A percentile compares a stretch with the other conserved stretches of the same genome.
Evolutionary conservation across 2,113 vertebrate genomes (phyloP).

Genomic region (Tenebrosternarchus preto): DNA sequence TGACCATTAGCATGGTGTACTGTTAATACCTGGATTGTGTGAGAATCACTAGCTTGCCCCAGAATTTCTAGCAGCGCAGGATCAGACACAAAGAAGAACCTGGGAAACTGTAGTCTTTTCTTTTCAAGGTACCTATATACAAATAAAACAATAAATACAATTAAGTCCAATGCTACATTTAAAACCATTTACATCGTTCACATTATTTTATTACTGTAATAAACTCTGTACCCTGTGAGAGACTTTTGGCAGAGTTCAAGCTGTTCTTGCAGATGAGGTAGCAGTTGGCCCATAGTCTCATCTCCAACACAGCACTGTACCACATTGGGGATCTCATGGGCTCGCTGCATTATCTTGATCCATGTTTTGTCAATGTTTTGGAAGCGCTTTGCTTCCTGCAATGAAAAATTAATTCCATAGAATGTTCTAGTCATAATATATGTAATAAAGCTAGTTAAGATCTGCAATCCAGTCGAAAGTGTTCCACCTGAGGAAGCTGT

Average conservation of each 20-base stretch:
- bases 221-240: constrained; percentile 64
- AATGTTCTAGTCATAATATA: neutral
- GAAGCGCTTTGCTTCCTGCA: constrained; percentile 83
- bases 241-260: constrained; percentile 82
- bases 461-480: neutral
- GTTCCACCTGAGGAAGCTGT: constrained; percentile 80
- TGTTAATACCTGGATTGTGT: constrained; percentile 63
- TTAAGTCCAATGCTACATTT: neutral
- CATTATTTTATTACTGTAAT: neutral
- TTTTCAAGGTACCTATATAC: constrained; percentile 56
- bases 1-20: neutral
- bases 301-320: constrained; percentile 84
- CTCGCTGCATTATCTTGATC: constrained; percentile 83
- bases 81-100: constrained; percentile 69
- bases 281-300: constrained; percentile 77
- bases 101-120: constrained; percentile 63
- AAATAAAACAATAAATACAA: neutral
- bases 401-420: neutral
- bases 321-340: constrained; percentile 76
- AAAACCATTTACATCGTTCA: neutral
- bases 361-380: constrained; percentile 85
- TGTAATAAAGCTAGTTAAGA: neutral
- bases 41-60: constrained; percentile 66
- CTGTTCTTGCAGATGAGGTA: constrained; percentile 78
- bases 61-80: constrained; percentile 65